Conservation (phyloP, 2,888 invertebrate genomes). For the Isoperla grammatica region DNA sequence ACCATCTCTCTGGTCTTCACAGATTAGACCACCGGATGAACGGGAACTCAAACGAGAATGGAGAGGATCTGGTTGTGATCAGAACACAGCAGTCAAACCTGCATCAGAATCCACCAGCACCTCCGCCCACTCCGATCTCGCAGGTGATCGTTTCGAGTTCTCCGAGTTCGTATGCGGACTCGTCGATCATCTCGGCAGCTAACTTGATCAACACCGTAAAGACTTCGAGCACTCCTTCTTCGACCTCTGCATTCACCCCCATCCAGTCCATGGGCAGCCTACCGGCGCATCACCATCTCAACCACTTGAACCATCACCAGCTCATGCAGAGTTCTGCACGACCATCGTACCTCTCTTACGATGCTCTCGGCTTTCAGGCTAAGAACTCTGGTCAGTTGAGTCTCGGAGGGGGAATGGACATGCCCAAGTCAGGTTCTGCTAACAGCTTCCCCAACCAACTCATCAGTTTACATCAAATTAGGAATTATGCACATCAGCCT, state of each 20-base stretch:
- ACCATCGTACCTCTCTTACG: constrained; percentile 74
- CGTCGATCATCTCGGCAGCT: constrained; percentile 44
- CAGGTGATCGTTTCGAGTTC: constrained; percentile 27
- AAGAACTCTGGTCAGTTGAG: constrained; percentile 36
- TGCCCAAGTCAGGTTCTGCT: constrained; percentile 55
- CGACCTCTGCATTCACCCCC: constrained; percentile 89
- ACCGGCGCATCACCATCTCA: constrained; percentile 53
- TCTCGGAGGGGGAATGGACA: constrained; percentile 39
- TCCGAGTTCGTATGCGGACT: constrained; percentile 31
- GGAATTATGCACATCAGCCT: constrained; percentile 93
- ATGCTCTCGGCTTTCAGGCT: constrained; percentile 76
- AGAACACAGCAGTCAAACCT: constrained; percentile 27
- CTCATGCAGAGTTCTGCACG: constrained; percentile 31
- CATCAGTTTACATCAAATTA: constrained; percentile 92
- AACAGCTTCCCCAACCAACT: constrained; percentile 83
- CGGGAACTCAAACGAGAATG: constrained; percentile 26
- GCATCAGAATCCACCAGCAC: constrained; percentile 41
- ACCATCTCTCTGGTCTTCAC: constrained; percentile 30
- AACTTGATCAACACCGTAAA: constrained; percentile 48
- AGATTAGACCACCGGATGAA: constrained; percentile 31
- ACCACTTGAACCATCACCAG: constrained; percentile 51
- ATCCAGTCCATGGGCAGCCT: constrained; percentile 73
- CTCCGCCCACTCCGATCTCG: constrained; percentile 38
- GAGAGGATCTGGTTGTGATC: constrained; percentile 27
- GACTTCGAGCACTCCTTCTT: constrained; percentile 68